Conservation (phyloP, 2,113 vertebrate genomes). For the Microcebus griseorufus region DNA sequence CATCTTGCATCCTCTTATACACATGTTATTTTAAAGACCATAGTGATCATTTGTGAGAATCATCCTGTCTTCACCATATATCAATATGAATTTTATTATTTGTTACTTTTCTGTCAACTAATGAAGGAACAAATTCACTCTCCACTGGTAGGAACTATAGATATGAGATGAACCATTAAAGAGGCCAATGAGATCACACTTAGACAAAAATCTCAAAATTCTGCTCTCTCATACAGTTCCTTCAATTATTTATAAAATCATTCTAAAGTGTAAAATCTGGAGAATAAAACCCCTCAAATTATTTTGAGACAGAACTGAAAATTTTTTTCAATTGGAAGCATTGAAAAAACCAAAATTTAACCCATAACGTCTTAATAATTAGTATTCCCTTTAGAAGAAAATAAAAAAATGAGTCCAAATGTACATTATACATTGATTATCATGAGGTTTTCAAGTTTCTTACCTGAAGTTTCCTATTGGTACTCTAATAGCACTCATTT, state of each 20-base stretch:
- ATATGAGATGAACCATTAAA: not conserved
- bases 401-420: not conserved
- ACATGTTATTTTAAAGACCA: not conserved
- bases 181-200: not conserved
- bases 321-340: not conserved
- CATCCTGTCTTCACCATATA: not conserved
- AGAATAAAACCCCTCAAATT: not conserved
- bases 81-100: not conserved
- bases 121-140: not conserved
- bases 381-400: constrained; percentile 17
- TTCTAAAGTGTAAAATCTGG: not conserved
- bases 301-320: not conserved
- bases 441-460: constrained; percentile 44
- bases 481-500: not conserved
- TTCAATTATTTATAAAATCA: not conserved
- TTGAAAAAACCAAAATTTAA: not conserved
- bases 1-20: not conserved
- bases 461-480: constrained; percentile 53
- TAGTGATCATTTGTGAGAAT: not conserved
- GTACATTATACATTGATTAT: not conserved
- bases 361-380: not conserved
- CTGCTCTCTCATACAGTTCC: not conserved
- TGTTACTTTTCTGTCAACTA: not conserved
- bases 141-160: not conserved
- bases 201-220: not conserved